Evolutionary conservation across 2,888 invertebrate genomes (phyloP).

Genomic region (Ennomos quercinarius): DNA sequence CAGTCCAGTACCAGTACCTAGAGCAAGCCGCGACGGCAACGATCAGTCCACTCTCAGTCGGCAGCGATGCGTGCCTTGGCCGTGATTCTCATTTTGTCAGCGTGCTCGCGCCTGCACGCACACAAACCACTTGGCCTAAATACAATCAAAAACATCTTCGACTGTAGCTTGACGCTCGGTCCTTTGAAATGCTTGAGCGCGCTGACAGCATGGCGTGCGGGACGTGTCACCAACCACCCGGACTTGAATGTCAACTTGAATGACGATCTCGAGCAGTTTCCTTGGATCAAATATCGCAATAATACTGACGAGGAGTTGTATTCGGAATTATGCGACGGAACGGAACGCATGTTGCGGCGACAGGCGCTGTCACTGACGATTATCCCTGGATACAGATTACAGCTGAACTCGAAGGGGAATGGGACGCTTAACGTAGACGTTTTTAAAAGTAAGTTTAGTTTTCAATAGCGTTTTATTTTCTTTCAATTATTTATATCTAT

Average conservation of each 20-base stretch:
- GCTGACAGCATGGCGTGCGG: conserved; percentile 82
- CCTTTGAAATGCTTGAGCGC: conserved; percentile 83
- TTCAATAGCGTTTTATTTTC: too few relatives aligned
- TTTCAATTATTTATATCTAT: too few relatives aligned
- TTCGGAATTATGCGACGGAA: conserved; percentile 75
- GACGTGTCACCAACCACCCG: conserved; percentile 55
- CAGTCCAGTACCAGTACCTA: too few relatives aligned
- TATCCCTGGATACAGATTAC: conserved; percentile 79
- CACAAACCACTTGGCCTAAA: conserved; percentile 50
- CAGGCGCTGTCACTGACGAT: conserved; percentile 79
- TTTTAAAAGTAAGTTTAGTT: conserved; percentile 69
- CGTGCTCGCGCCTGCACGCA: conserved; percentile 58
- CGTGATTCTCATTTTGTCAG: conserved; percentile 63
- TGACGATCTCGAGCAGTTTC: conserved; percentile 67
- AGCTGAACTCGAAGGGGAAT: conserved; percentile 80
- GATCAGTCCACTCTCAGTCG: conserved; percentile 62
- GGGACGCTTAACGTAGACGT: conserved; percentile 80
- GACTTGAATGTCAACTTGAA: conserved; percentile 48
- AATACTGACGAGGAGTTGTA: conserved; percentile 78
- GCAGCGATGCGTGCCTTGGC: conserved; percentile 78
- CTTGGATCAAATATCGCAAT: conserved; percentile 72
- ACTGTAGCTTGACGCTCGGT: conserved; percentile 67
- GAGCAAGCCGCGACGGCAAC: conserved; percentile 45
- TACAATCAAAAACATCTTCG: conserved; percentile 50
- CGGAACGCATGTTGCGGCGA: conserved; percentile 79